Evolutionary conservation across 2,797 vertebrate genomes (phyloP).

Genomic region (Fratercula arctica): DNA sequence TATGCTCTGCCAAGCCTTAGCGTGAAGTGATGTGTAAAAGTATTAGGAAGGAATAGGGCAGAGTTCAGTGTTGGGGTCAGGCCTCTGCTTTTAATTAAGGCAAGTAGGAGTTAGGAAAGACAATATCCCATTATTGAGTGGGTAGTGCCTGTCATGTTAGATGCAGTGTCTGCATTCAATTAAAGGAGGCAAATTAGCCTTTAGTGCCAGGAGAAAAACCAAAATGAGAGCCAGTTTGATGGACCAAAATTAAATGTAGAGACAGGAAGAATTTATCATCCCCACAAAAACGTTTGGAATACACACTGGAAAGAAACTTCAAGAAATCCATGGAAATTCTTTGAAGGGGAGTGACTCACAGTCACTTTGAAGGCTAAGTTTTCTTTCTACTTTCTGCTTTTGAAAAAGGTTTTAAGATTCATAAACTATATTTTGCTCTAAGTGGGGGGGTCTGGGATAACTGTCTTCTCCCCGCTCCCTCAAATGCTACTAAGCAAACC

Average conservation of each 20-base stretch:
- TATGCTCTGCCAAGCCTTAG: background rate
- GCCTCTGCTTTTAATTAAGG: slow-evolving; percentile 32
- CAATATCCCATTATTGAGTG: slow-evolving; percentile 21
- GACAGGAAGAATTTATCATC: slow-evolving; percentile 13
- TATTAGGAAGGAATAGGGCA: background rate
- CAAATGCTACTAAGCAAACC: background rate
- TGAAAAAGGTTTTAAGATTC: slow-evolving; percentile 1
- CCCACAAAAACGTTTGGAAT: slow-evolving; percentile 54
- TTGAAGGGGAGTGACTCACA: slow-evolving; percentile 48
- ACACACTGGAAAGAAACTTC: slow-evolving; percentile 33
- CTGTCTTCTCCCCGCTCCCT: background rate
- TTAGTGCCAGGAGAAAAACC: slow-evolving; percentile 16
- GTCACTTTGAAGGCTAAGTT: slow-evolving; percentile 17
- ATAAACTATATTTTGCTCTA: background rate
- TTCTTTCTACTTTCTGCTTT: slow-evolving; percentile 4
- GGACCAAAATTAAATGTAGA: slow-evolving; percentile 47
- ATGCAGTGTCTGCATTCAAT: slow-evolving; percentile 31
- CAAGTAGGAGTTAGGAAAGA: background rate
- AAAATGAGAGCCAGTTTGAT: slow-evolving; percentile 13
- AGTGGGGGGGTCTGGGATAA: background rate
- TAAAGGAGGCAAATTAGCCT: slow-evolving; percentile 40
- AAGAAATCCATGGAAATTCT: slow-evolving; percentile 48
- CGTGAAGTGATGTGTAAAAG: background rate
- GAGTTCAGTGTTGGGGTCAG: slow-evolving; percentile 4
- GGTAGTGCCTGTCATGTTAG: slow-evolving; percentile 7